Base-by-base conservation (phyloP, 2,113 vertebrate genomes). In the Cyphomyrus discorhynchus region DNA sequence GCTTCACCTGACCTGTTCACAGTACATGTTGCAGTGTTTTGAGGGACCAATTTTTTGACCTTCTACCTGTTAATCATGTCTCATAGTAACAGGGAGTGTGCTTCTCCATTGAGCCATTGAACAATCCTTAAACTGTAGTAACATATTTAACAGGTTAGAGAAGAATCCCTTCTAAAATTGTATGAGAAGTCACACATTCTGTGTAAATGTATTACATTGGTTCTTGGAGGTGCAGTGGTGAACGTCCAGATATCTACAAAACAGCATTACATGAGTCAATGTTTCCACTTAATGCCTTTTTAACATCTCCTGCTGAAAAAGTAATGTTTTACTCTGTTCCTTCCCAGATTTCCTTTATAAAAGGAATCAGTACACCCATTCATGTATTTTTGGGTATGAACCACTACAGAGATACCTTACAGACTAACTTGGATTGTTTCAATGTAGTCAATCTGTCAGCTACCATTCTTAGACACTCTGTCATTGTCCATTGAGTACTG, bases 401-500 rank as follows among this genome's bases (percentile, higher is more conserved):
- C 62, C 27, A 24, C 17, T 21, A 45, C 39, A 42, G 21, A 42
- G 45, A 24, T 84, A 47, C 80, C 42, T 47, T 47, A n/a, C 49
- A 47, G 27, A 31, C 27, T 5, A 47, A 35, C 31, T 50, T 86
- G 27, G 49, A 52, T 52, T 86, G 49, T 52, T 86, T 47, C 82
- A 24, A 24, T 46, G 45, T 21, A 84, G 21, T 42, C 45, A 31
- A 1, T 84, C 39, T 47, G 82, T 84, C 45, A 46, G 82, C 42
- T n/a, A 11, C 82, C 42, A n/a, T 84, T 47, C 82, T 47, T 84
- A 47, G 24, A 35, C 27, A n/a, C 24, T n/a, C 49, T 35, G n/a
- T 86, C 84, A 86, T 17, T 86, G 84, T 86, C 84, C n/a, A 50
- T 49, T 31, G 85, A 53, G 49, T 86, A 8, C 85, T 86, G 47